Base-by-base conservation (phyloP, 2,797 vertebrate species). In the Bryconaethiops microstoma region DNA sequence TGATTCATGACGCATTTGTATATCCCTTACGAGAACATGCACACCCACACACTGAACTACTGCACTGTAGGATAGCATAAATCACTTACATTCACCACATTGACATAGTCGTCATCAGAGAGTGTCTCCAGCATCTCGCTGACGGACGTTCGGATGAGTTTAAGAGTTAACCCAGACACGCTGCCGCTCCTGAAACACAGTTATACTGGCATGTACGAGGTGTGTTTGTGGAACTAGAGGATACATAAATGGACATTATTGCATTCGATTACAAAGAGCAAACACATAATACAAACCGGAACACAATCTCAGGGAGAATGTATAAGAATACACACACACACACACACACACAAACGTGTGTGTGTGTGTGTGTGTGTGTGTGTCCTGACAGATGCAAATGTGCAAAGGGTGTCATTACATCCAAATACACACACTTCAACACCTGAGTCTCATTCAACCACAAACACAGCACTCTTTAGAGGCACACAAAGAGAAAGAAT, bases 181-280 rank as follows among this genome's bases (percentile, higher is more conserved):
- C 98, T 99, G 39, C 98, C 98, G 0, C 98, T 99, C 94, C 97
- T 99, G 99, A 99, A 89, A 99, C 97, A 99, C 97, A 99, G 88
- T 99, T 97, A 4, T 99, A 35, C 35, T 5, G 35, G 2, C 35
- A 35, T 35, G 35, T 35, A 29, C 29, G 3, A 29, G 29, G 2
- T 4, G 29, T 29, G 35, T 35, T 35, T 35, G 35, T 35, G 35
- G 35, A 35, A 35, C 35, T 35, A 4, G 35, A 2, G 35, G 35
- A 35, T 5, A 35, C 35, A 35, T 35, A 35, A 35, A 35, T 35
- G 4, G 35, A 35, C 35, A 35, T 35, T 35, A 35, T 35, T 35
- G 35, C 35, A 35, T 4, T 35, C 2, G 35, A 35, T 35, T 35
- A 35, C 35, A 35, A 35, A 35, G 2, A 4, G 35, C 35, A 35